Base-by-base conservation (phyloP, 1,140 invertebrate species). In the Aricia agestis region DNA sequence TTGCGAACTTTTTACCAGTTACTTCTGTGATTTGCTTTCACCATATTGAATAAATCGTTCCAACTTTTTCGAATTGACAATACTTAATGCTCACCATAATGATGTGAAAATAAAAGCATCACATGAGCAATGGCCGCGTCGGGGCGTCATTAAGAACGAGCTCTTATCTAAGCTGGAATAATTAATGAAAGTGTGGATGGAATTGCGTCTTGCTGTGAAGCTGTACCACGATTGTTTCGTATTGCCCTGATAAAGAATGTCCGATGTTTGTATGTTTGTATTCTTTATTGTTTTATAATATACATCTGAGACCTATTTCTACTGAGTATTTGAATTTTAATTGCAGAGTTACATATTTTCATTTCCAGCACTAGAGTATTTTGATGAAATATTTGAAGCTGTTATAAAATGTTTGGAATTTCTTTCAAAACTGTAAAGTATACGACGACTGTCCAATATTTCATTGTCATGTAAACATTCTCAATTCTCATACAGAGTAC, bases 151-250 rank as follows among this genome's bases (percentile, higher is more conserved):
- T 90, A 90, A 86, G 80, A 82, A 89, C 85, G 80, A 85, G 87
- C 82, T 89, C 86, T 90, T 90, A 90, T 90, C 88, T 90, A 90
- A 88, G 77, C 83, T 74, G 82, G 83, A 85, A 90, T 90, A 90
- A 90, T 90, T 90, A 90, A 90, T 90, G 86, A 88, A 90, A 89
- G 84, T 83, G 83, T 80, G 80, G 81, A 88, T 83, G 83, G 85
- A 74, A 83, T 82, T 86, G 86, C 81, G 81, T 79, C 87, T 81
- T 81, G 88, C 88, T 89, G 86, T 81, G 85, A 82, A 78, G 76
- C 72, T 78, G 68, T 78, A 75, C 73, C 76, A 45, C 59, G 70
- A 59, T 75, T 66, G 36, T 52, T 13, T 68, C 52, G 66, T 75
- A 81, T 82, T 81, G 81, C 79, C 71, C 58, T 59, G 70, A 72